These are phyloP conservation scores for Parnassius apollo DNA, from an alignment of 2,888 invertebrate genomes.

Conservation along the genomic window DNA sequence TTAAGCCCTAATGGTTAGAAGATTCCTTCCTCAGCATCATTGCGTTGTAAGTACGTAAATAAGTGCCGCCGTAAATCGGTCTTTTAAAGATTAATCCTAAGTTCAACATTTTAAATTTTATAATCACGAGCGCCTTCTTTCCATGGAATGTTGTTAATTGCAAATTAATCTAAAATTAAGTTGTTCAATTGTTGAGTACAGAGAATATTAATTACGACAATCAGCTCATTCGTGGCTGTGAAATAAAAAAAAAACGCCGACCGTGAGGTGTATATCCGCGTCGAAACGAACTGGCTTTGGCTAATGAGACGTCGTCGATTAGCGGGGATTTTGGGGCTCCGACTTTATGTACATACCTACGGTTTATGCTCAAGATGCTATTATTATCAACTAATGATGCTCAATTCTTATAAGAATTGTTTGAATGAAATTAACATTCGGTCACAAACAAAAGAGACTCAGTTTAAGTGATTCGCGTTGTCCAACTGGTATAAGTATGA, in stretches of 20 bases:
- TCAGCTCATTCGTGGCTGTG: constrained; percentile 24
- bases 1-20: too few relatives aligned
- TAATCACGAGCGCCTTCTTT: too few relatives aligned
- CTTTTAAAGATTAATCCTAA: too few relatives aligned
- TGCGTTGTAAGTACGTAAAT: too few relatives aligned
- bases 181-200: constrained; percentile 2
- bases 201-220: constrained; percentile 19
- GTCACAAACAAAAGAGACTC: too few relatives aligned
- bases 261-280: constrained; percentile 46
- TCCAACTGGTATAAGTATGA: too few relatives aligned
- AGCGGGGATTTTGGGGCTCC: constrained; percentile 43
- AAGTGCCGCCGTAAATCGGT: too few relatives aligned
- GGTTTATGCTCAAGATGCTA: constrained; percentile 24
- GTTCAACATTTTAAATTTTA: too few relatives aligned
- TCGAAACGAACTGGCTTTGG: constrained; percentile 46
- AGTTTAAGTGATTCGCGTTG: too few relatives aligned
- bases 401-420: constrained; percentile 8
- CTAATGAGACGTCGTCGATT: constrained; percentile 54
- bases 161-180: background rate
- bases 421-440: too few relatives aligned
- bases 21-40: too few relatives aligned
- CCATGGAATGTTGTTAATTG: too few relatives aligned
- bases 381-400: constrained; percentile 17
- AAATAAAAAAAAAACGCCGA: constrained; percentile 43
- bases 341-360: constrained; percentile 22